These are phyloP conservation scores for Eilema depressum DNA, from an alignment of 2,888 invertebrate genomes.

Conservation along the genomic window DNA sequence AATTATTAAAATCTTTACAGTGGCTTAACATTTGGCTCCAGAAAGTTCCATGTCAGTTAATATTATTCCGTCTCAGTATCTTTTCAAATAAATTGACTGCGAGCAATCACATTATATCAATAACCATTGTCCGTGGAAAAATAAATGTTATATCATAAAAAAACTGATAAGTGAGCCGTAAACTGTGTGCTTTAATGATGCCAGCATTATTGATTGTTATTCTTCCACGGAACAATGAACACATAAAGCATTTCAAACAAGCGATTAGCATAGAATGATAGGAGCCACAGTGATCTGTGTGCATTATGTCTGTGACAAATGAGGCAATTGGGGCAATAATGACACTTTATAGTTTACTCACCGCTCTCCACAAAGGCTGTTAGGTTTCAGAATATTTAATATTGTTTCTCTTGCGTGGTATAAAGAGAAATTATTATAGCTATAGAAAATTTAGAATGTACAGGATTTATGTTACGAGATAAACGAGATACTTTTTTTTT, in stretches of 20 bases:
- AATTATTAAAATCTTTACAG: background rate
- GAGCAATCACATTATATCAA: constrained; percentile 26
- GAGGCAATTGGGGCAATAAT: constrained; percentile 46
- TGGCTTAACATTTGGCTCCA: background rate
- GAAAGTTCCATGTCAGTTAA: background rate
- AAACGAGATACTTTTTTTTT: background rate
- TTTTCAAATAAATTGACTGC: constrained; percentile 39
- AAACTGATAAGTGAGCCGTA: constrained; percentile 46
- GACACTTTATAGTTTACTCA: constrained; percentile 1
- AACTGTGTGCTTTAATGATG: constrained; percentile 54
- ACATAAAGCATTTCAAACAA: constrained; percentile 81
- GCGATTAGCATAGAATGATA: constrained; percentile 76
- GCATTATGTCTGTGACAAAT: constrained; percentile 53
- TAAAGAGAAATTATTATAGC: background rate
- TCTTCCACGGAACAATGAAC: constrained; percentile 78
- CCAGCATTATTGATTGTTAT: constrained; percentile 68
- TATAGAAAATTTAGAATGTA: constrained; percentile 1
- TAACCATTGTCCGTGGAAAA: constrained; percentile 53
- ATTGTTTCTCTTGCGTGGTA: constrained; percentile 5
- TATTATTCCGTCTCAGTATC: constrained; percentile 21
- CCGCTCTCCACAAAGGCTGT: background rate
- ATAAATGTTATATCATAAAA: constrained; percentile 52
- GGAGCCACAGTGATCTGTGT: constrained; percentile 57
- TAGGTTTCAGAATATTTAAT: constrained; percentile 4
- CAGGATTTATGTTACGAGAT: constrained; percentile 5